A percentile compares a stretch with the other conserved stretches of the same genome.
phyloP scores from a whole-genome alignment of 2,888 invertebrate species.

The Drosophila maculinotata region DNA sequence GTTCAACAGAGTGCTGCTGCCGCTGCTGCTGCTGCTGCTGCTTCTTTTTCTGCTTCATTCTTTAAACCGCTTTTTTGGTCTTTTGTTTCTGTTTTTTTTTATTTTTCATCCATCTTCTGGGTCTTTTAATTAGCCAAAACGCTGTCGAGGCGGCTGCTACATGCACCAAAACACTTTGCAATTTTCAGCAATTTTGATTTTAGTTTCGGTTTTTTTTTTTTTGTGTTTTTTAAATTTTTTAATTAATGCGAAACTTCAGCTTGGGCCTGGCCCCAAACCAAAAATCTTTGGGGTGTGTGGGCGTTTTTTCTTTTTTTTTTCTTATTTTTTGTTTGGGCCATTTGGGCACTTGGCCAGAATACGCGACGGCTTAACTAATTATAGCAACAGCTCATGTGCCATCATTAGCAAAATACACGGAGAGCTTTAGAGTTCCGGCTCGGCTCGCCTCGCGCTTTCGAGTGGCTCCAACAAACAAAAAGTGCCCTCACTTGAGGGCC shows the following conservation, averaged over 20 bases:
- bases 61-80: slow-evolving; percentile 15
- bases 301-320: slow-evolving; percentile 27
- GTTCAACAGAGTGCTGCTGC: slow-evolving; percentile 40
- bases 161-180: slow-evolving; percentile 69
- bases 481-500: slow-evolving; percentile 73
- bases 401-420: slow-evolving; percentile 45
- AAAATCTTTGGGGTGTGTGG: slow-evolving; percentile 13
- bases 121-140: slow-evolving; percentile 71
- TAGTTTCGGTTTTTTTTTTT: slow-evolving; percentile 9
- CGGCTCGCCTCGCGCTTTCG: slow-evolving; percentile 36
- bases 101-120: slow-evolving; percentile 18
- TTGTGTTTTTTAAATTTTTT: not conserved
- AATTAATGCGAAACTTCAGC: slow-evolving; percentile 35
- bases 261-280: slow-evolving; percentile 2
- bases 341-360: slow-evolving; percentile 52
- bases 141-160: slow-evolving; percentile 56
- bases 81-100: slow-evolving; percentile 21
- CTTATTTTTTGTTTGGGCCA: slow-evolving; percentile 6
- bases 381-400: slow-evolving; percentile 51
- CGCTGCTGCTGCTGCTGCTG: no score
- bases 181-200: slow-evolving; percentile 39
- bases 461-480: slow-evolving; percentile 24
- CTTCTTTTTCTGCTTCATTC: no score
- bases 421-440: slow-evolving; percentile 65
- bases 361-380: slow-evolving; percentile 63